Base-by-base conservation (phyloP, 2,113 vertebrate species). In the Oryzias melastigma region DNA sequence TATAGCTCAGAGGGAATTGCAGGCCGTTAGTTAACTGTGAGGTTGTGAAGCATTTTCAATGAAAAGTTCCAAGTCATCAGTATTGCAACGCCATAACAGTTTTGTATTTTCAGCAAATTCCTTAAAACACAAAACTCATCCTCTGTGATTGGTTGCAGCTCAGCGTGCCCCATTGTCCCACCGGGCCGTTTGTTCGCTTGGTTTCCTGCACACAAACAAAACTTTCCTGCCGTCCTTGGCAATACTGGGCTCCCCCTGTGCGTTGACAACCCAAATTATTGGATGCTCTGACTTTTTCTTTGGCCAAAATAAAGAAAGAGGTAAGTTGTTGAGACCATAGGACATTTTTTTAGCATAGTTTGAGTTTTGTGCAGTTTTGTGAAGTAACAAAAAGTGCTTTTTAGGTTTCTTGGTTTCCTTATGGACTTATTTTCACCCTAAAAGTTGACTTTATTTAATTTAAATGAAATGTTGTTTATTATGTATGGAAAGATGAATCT, bases 31-130 rank as follows among this genome's bases (percentile, higher is more conserved):
- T 75, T 55, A 47, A 58, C 64, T 63, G 65, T 59, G 53, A 42
- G 41, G 73, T 69, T 64, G 68, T 71, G 64, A 54, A 62, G 79
- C 65, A 47, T 52, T 86, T 69, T 91, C 77, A 90, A 91, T 85
- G 51, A 77, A 90, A 93, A 91, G 62, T 71, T 57, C 73, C 13
- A 59, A 70, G 84, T 92, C 91, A 91, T 91, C 90, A 90, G 65
- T 90, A 88, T 86, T 68, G 25, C 78, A 72, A 68, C 74, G 68
- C 81, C 87, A 83, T 87, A 78, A 85, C 73, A 48, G 83, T 92
- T 91, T 86, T 91, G 90, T 91, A 68, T 89, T 90, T 91, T 92
- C 91, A 93, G 91, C 92, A 93, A 81, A 92, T 92, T 93, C 91
- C 86, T 85, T 73, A 71, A 87, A 90, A 84, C 82, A 87, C 85